phyloP scores from a whole-genome alignment of 2,113 vertebrate species.

The Alectura lathami region DNA sequence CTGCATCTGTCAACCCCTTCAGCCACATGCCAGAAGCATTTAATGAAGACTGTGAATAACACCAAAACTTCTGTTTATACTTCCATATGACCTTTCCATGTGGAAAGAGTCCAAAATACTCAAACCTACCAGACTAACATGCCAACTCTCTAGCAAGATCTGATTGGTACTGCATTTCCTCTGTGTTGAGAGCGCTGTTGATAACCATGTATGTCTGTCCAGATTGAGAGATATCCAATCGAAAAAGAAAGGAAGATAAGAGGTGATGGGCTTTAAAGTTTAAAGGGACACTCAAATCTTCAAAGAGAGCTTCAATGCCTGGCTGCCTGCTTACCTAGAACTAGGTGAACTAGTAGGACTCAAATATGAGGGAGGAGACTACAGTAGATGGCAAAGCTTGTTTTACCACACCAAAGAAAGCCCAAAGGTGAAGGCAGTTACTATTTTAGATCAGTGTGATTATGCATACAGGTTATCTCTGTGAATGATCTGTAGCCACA shows the following conservation, averaged over 20 bases:
- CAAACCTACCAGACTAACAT: not conserved
- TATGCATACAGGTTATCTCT: not conserved
- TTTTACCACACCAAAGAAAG: not conserved
- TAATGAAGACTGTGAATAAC: not conserved
- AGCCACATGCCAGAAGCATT: not conserved
- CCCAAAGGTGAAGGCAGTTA: not conserved
- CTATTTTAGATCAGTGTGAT: not conserved
- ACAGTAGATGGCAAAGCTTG: not conserved
- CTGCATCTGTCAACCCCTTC: not conserved
- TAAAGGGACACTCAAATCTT: constrained; percentile 39
- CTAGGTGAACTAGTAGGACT: not conserved
- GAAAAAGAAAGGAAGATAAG: not conserved
- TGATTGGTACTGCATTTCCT: not conserved
- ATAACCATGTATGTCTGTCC: not conserved
- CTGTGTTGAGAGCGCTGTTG: not conserved
- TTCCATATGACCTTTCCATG: not conserved
- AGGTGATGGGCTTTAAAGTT: not conserved
- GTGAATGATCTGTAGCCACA: not conserved
- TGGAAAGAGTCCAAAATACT: not conserved
- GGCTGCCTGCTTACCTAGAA: not conserved
- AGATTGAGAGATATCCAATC: not conserved
- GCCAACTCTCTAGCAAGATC: not conserved
- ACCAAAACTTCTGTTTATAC: not conserved
- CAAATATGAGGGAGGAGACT: not conserved
- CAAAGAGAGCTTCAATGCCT: constrained; percentile 16